Evolutionary conservation across 2,113 vertebrate species (phyloP).

Genomic region (Cyphomyrus discorhynchus): DNA sequence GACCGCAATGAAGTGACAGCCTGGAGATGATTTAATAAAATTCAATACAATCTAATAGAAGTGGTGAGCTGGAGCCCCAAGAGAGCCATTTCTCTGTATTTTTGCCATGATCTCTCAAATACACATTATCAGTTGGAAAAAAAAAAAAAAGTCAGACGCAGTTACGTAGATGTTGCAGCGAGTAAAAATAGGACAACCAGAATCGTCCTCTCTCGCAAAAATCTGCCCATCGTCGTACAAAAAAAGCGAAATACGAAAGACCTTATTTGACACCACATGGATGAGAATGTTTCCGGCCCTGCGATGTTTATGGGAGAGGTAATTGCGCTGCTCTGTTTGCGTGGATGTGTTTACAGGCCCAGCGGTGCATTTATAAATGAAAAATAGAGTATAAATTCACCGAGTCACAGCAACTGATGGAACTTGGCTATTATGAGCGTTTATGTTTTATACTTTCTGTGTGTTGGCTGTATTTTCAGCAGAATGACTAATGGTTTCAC

Average conservation of each 20-base stretch:
- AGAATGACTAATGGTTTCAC: not conserved
- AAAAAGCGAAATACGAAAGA: not conserved
- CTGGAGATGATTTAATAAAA: slow-evolving; percentile 62
- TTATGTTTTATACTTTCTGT: not conserved
- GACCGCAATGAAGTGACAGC: slow-evolving; percentile 52
- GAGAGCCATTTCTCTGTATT: slow-evolving; percentile 31
- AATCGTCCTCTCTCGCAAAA: not conserved
- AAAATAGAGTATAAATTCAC: not conserved
- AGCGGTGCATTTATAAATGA: not conserved
- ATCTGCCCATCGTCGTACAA: not conserved
- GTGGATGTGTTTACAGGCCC: not conserved
- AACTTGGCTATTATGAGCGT: not conserved
- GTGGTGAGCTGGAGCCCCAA: slow-evolving; percentile 27
- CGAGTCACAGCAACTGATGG: not conserved
- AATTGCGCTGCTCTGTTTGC: not conserved
- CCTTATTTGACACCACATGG: not conserved
- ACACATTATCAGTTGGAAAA: slow-evolving; percentile 10
- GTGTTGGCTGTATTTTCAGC: not conserved
- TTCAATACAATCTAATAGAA: slow-evolving; percentile 59
- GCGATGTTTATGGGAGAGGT: not conserved
- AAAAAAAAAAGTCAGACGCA: slow-evolving; percentile 9
- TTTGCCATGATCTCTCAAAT: slow-evolving; percentile 27
- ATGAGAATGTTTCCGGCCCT: not conserved
- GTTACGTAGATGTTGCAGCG: not conserved
- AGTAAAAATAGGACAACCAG: not conserved